Evolutionary conservation across 2,888 invertebrate species (phyloP).

Genomic region (Entomobrya proxima): DNA sequence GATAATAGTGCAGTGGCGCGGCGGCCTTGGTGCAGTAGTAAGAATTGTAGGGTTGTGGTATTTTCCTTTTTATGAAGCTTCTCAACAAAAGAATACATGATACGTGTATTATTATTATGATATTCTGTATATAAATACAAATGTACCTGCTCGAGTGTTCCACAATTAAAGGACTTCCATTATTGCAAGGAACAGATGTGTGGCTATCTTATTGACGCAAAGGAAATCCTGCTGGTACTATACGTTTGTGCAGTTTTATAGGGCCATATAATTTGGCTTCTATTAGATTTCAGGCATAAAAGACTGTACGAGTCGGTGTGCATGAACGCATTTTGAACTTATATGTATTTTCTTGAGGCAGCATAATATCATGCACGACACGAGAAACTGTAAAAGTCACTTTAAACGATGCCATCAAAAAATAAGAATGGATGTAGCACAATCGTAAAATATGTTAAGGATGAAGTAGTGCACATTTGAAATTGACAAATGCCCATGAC

Average conservation of each 20-base stretch:
- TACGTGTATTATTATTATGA: background rate
- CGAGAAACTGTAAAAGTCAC: background rate
- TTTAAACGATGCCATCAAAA: background rate
- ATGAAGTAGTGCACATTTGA: background rate
- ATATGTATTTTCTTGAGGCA: background rate
- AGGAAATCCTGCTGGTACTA: background rate
- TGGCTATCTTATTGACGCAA: background rate
- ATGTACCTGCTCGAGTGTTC: background rate
- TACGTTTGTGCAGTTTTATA: background rate
- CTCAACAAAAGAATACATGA: background rate
- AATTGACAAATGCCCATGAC: background rate
- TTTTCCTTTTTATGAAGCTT: background rate
- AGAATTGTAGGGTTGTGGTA: background rate
- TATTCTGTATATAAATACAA: too few species aligned
- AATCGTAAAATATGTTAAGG: background rate
- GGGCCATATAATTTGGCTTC: background rate
- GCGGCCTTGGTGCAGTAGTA: too few species aligned
- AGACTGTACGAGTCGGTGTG: background rate
- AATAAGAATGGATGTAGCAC: background rate
- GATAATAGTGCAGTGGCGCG: background rate
- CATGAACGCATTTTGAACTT: background rate
- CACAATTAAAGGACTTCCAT: background rate
- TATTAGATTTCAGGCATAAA: background rate
- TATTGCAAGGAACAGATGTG: background rate
- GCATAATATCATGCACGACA: background rate